Evolutionary conservation across 1,140 invertebrate genomes (phyloP).

Genomic region (Lithobius niger): DNA sequence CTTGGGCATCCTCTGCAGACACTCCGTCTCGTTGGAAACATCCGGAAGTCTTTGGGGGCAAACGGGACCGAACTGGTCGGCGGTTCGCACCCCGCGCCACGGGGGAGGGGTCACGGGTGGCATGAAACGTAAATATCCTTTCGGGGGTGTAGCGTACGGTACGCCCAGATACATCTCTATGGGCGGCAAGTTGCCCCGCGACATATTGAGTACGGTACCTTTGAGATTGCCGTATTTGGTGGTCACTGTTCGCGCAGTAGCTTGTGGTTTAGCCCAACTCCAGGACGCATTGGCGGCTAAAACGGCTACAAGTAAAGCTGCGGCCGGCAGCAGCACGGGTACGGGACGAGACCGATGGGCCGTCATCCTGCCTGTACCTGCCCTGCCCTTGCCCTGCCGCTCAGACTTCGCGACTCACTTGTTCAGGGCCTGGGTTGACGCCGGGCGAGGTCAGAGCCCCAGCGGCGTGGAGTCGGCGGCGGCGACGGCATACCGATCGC

Average conservation of each 20-base stretch:
- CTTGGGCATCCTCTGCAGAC: conserved; percentile 50
- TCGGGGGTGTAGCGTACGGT: conserved; percentile 66
- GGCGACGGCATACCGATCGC: no score
- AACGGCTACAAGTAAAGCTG: no score
- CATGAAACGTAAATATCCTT: conserved; percentile 53
- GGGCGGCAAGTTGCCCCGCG: conserved; percentile 20
- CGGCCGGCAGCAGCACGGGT: no score
- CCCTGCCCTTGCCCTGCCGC: no score
- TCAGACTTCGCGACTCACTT: no score
- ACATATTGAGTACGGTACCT: conserved; percentile 26
- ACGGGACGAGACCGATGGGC: no score
- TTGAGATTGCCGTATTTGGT: conserved; percentile 39
- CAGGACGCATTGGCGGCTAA: no score
- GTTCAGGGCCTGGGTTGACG: no score
- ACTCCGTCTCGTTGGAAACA: conserved; percentile 59
- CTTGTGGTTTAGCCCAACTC: no score
- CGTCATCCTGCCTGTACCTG: no score
- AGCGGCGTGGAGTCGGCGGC: no score
- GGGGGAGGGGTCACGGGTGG: conserved; percentile 48
- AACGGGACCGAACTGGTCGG: conserved; percentile 55
- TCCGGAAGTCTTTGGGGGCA: conserved; percentile 67
- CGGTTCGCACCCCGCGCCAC: conserved; percentile 56
- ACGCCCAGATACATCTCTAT: conserved; percentile 44
- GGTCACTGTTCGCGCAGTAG: conserved; percentile 45
- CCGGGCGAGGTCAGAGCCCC: no score